Percentiles rank a stretch among this genome's conserved stretches.
phyloP scores from a whole-genome alignment of 2,888 invertebrate species.

The Scotopteryx bipunctaria region DNA sequence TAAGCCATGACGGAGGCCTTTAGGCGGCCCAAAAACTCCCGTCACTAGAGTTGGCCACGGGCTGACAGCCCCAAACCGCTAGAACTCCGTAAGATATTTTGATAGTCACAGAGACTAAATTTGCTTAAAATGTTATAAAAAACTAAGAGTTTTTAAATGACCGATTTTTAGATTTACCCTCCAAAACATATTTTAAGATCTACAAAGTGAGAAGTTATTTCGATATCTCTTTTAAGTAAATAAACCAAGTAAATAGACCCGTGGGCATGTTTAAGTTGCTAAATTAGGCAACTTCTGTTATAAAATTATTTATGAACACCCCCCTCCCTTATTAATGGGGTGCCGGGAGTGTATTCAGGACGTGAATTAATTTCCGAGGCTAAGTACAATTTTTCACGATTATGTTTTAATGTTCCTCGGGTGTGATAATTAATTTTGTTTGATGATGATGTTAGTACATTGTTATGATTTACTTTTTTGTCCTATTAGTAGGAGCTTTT shows the following conservation, averaged over 20 bases:
- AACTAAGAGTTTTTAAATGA: too few relatives aligned
- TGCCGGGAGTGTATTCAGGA: neutral
- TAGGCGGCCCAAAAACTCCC: too few relatives aligned
- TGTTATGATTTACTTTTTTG: too few relatives aligned
- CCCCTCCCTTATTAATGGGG: slow-evolving; percentile 54
- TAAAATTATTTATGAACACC: slow-evolving; percentile 57
- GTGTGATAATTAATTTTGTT: neutral
- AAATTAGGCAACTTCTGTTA: slow-evolving; percentile 41
- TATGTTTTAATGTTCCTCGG: slow-evolving; percentile 6
- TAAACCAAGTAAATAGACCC: slow-evolving; percentile 32
- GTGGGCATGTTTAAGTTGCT: slow-evolving; percentile 33
- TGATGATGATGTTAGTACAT: too few relatives aligned
- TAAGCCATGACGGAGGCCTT: too few relatives aligned
- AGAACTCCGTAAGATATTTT: too few relatives aligned
- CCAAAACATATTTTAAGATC: neutral
- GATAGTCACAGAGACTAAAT: too few relatives aligned
- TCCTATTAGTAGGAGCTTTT: too few relatives aligned
- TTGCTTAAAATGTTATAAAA: too few relatives aligned
- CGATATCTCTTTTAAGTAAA: slow-evolving; percentile 12
- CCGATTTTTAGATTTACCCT: neutral
- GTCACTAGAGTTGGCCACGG: too few relatives aligned
- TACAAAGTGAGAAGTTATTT: neutral
- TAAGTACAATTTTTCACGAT: slow-evolving; percentile 12
- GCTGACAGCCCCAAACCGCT: too few relatives aligned
- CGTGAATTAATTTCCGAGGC: slow-evolving; percentile 18